A percentile compares a stretch with the other conserved stretches of the same genome.
Evolutionary conservation across 1,140 invertebrate species (phyloP).

Genomic region (Phthorimaea operculella): DNA sequence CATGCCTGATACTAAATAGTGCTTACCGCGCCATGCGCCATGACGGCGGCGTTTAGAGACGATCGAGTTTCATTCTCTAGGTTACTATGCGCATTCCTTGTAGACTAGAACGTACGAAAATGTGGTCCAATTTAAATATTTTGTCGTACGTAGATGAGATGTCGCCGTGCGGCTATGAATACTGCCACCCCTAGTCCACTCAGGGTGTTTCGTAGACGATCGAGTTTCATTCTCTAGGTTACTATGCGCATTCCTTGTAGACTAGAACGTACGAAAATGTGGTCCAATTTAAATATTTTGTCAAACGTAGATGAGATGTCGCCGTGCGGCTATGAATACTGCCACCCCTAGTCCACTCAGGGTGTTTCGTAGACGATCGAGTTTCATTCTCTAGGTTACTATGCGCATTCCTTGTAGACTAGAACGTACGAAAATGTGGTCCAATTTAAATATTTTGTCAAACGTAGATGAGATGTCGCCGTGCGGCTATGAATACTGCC

Average conservation of each 20-base stretch:
- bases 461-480: too few relatives aligned
- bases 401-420: not conserved
- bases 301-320: too few relatives aligned
- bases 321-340: too few relatives aligned
- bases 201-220: not conserved
- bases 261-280: not conserved
- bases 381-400: slow-evolving; percentile 1
- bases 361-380: not conserved
- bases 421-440: not conserved
- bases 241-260: not conserved
- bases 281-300: too few relatives aligned
- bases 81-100: not conserved
- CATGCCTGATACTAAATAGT: slow-evolving; percentile 5
- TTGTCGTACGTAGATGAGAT: too few relatives aligned
- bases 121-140: too few relatives aligned
- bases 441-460: too few relatives aligned
- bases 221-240: slow-evolving; percentile 2
- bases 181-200: too few relatives aligned
- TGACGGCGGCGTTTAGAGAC: not conserved
- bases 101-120: not conserved
- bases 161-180: too few relatives aligned
- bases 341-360: too few relatives aligned
- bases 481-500: too few relatives aligned
- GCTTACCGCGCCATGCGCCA: not conserved
- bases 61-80: not conserved